phyloP scores from a whole-genome alignment of 1,140 invertebrate species.

The Pseudomyrmex flavicornis region DNA sequence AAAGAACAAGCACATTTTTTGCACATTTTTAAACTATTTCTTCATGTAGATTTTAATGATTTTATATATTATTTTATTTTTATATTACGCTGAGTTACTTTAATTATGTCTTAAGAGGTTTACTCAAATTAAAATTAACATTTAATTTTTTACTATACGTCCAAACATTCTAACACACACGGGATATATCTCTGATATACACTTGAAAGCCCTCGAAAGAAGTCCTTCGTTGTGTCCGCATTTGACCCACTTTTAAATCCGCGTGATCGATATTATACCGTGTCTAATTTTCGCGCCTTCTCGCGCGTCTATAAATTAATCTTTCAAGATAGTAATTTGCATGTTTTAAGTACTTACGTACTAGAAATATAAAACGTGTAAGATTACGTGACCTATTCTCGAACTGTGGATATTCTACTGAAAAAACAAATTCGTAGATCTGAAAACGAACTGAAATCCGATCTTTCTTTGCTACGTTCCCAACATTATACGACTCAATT shows the following conservation, averaged over 20 bases:
- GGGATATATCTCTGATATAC: constrained; percentile 13
- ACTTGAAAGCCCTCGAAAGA: constrained; percentile 25
- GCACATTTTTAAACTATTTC: no score
- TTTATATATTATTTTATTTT: no score
- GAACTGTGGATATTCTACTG: not conserved
- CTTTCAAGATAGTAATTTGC: not conserved
- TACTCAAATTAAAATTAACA: no score
- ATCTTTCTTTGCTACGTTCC: no score
- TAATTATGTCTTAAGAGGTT: no score
- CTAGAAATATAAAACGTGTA: not conserved
- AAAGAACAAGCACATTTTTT: no score
- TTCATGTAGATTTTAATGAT: no score
- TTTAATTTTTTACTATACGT: no score
- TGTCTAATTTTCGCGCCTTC: not conserved
- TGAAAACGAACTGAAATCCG: not conserved
- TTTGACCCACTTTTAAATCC: constrained; percentile 6
- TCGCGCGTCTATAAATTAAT: not conserved
- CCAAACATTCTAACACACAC: no score
- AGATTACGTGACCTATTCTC: not conserved
- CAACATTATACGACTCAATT: no score
- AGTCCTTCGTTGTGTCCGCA: not conserved
- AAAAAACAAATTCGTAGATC: not conserved
- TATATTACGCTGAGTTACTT: no score
- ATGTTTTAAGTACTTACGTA: not conserved
- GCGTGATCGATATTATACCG: not conserved